phyloP scores from a whole-genome alignment of 2,888 invertebrate genomes.

The Amphipyra tragopoginis region DNA sequence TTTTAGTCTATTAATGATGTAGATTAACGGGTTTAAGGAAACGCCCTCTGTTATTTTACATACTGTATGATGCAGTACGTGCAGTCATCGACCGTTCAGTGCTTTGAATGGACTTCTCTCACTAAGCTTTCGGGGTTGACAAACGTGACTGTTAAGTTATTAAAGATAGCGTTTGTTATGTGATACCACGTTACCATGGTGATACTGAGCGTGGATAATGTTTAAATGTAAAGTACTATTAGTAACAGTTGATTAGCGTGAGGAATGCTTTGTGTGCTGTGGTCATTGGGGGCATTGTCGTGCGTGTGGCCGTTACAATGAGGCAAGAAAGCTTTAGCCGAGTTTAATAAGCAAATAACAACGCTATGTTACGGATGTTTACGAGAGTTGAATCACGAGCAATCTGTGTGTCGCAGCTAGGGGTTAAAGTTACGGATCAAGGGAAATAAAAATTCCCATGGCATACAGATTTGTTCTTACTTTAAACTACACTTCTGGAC shows the following conservation, averaged over 20 bases:
- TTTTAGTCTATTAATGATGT: too few species aligned
- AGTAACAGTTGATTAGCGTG: constrained; percentile 6
- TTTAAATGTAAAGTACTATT: constrained; percentile 15
- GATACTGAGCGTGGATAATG: constrained; percentile 19
- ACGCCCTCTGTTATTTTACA: too few species aligned
- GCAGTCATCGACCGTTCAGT: too few species aligned
- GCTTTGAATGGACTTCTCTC: too few species aligned
- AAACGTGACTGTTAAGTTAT: constrained; percentile 7
- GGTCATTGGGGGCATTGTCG: not conserved
- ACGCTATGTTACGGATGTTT: not conserved
- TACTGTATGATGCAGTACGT: too few species aligned
- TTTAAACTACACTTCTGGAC: too few species aligned
- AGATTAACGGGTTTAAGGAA: too few species aligned
- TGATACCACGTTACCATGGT: too few species aligned
- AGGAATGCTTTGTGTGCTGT: constrained; percentile 1
- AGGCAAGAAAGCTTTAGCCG: not conserved
- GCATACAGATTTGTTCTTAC: too few species aligned
- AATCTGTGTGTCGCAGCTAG: too few species aligned
- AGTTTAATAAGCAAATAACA: not conserved
- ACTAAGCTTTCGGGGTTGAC: not conserved
- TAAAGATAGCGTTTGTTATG: constrained; percentile 1
- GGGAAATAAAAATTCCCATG: too few species aligned
- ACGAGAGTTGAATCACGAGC: not conserved
- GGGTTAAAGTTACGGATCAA: not conserved
- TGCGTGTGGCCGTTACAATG: constrained; percentile 2